Conservation (phyloP, 2,113 vertebrate genomes). For the Tinamus guttatus region DNA sequence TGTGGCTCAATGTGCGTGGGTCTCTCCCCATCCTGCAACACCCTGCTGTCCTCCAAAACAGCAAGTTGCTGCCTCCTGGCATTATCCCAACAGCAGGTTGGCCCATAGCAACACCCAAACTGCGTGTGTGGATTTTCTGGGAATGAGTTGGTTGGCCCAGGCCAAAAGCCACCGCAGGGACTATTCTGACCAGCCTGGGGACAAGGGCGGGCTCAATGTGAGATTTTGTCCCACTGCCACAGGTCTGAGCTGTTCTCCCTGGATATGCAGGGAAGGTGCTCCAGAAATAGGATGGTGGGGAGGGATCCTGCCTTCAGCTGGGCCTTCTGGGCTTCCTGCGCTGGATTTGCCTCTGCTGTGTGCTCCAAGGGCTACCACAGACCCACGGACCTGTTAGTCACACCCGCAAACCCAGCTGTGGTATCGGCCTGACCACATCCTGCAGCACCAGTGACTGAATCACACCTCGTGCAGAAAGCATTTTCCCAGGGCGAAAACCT, state of each 20-base stretch:
- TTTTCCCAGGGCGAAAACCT: not conserved
- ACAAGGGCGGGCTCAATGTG: not conserved
- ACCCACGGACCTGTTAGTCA: not conserved
- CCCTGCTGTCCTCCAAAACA: not conserved
- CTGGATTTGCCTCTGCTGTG: not conserved
- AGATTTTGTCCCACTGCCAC: not conserved
- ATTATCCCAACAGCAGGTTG: not conserved
- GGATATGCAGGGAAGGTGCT: not conserved
- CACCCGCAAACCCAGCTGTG: not conserved
- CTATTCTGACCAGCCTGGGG: not conserved
- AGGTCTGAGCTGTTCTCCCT: no score
- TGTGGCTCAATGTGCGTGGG: not conserved
- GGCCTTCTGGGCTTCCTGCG: rapidly evolving
- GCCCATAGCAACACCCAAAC: not conserved
- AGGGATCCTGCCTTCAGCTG: not conserved
- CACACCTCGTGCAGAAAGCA: not conserved
- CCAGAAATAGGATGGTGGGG: not conserved
- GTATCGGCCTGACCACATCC: not conserved
- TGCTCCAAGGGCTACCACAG: not conserved
- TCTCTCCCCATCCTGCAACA: not conserved
- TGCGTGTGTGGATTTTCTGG: rapidly evolving
- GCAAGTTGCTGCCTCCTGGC: not conserved
- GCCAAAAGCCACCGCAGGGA: not conserved
- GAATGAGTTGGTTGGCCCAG: not conserved
- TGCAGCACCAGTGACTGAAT: not conserved